Evolutionary conservation across 2,797 vertebrate genomes (phyloP), one percentile per base, ranked within the genome.

Genomic region (Staurois parvus): DNA sequence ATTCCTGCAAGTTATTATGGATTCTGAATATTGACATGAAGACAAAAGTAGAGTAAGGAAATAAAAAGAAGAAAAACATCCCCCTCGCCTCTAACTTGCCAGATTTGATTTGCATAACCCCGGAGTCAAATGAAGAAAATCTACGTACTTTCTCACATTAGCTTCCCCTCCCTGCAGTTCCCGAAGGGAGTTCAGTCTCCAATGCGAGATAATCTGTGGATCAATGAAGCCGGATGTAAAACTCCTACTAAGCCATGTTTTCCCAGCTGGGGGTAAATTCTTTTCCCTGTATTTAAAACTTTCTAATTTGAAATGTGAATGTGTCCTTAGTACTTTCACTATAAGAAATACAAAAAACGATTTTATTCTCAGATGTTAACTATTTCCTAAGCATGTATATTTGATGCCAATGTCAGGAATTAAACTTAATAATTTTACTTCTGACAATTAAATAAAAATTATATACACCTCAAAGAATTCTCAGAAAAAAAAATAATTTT

Each of bases 211-310:
- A 97, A 98, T 97, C 96, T 97, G 94, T 90, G 96, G 96, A 98
- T 98, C 97, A 97, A 97, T 98, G 95, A 94, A 89, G 91, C 94
- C 90, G 92, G 95, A 97, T 98, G 97, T 97, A 97, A 97, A 97
- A 97, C 94, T 96, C 95, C 92, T 93, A 92, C 95, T 95, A 96
- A 97, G 95, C 96, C 93, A 89, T 96, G 96, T 96, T 95, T 95
- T 96, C 96, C 95, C 97, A 95, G 97, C 91, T 95, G 96, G 96
- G 94, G 96, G 96, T 96, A 96, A 96, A 96, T 96, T 96, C 95
- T 88, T 94, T 96, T 92, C 93, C 94, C 93, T 91, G 91, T 93
- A 95, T 95, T 94, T 95, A 95, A 94, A 95, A 96, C 91, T 94
- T 94, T 89, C 93, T 94, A 94, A 96, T 94, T 96, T 94, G 91